A percentile compares a stretch with the other conserved stretches of the same genome.
phyloP scores from a whole-genome alignment of 2,113 vertebrate species.

The Chinchilla lanigera region DNA sequence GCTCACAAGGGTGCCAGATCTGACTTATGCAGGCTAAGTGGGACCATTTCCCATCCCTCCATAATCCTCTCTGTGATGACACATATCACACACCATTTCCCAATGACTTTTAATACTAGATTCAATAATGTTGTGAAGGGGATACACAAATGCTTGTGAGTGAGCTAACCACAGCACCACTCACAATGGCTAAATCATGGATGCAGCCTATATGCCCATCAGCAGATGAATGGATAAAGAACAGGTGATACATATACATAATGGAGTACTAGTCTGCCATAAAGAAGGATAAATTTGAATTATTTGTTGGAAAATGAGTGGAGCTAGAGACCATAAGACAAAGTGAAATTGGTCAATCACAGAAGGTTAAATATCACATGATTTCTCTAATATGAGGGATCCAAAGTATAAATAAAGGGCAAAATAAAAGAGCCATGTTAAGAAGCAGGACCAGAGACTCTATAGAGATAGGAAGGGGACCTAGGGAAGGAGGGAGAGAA shows the following conservation, averaged over 20 bases:
- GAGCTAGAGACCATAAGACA: background rate
- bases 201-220: background rate
- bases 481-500: too few species aligned
- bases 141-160: background rate
- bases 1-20: accelerated
- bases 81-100: background rate
- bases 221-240: background rate
- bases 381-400: background rate
- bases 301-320: background rate
- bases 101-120: background rate
- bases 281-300: background rate
- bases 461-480: background rate
- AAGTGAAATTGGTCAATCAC: background rate
- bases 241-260: background rate
- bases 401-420: background rate
- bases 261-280: background rate
- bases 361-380: background rate
- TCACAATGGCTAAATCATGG: background rate
- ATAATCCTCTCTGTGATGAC: background rate
- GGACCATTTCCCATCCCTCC: background rate
- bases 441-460: background rate
- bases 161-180: background rate
- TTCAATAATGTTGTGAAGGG: background rate
- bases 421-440: background rate
- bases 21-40: background rate